These are phyloP conservation scores for Drosophila parvula DNA, from an alignment of 1,140 invertebrate genomes.

Conservation along the genomic window DNA sequence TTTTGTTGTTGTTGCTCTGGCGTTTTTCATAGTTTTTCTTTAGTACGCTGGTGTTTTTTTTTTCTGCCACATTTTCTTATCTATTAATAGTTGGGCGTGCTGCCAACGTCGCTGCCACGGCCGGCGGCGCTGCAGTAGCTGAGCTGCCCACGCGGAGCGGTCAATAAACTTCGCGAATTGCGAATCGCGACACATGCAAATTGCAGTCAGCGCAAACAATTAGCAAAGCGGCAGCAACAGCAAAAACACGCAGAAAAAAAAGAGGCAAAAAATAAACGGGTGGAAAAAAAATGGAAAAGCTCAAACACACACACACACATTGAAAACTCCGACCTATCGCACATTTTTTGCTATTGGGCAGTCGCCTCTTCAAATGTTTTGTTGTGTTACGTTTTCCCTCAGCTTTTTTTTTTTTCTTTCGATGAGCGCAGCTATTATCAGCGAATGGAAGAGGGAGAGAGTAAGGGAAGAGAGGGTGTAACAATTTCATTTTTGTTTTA, in stretches of 20 bases:
- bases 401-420: slow-evolving; percentile 39
- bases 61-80: slow-evolving; percentile 79
- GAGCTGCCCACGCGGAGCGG: slow-evolving; percentile 72
- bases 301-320: slow-evolving; percentile 21
- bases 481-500: slow-evolving; percentile 70
- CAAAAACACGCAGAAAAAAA: slow-evolving; percentile 62
- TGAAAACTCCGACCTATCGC: slow-evolving; percentile 76
- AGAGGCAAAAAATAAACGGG: slow-evolving; percentile 25
- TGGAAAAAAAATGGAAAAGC: slow-evolving; percentile 37
- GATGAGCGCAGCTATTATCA: slow-evolving; percentile 54
- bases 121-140: slow-evolving; percentile 20
- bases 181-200: slow-evolving; percentile 77
- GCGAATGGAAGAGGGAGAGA: slow-evolving; percentile 40
- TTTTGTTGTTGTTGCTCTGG: slow-evolving; percentile 15
- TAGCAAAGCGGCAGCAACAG: slow-evolving; percentile 34
- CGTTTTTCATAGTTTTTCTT: slow-evolving; percentile 27
- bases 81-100: slow-evolving; percentile 77
- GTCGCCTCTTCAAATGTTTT: slow-evolving; percentile 52
- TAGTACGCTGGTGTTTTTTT: slow-evolving; percentile 38
- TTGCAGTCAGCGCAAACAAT: slow-evolving; percentile 64
- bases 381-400: slow-evolving; percentile 30
- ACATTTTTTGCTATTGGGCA: slow-evolving; percentile 76
- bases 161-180: slow-evolving; percentile 70
- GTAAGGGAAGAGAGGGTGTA: slow-evolving; percentile 41
- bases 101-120: slow-evolving; percentile 29